Evolutionary conservation across 2,888 invertebrate genomes (phyloP), one percentile per base, ranked within the genome.

Genomic region (Eilema depressum): DNA sequence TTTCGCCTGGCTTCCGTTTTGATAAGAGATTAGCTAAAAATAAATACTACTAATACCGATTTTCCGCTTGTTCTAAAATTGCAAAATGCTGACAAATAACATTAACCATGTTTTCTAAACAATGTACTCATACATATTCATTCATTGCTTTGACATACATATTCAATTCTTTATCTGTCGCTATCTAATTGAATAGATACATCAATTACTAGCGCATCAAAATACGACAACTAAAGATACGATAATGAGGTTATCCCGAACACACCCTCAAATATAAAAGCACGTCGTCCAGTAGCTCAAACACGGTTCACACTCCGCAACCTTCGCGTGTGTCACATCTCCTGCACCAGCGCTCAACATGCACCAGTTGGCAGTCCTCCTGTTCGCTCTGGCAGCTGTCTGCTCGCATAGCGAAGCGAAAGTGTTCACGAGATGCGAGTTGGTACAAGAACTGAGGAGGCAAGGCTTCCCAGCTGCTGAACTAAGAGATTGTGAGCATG

Each of bases 401-500:
- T 67, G 47, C 28, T 23, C 60, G 33, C 23, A 25, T 11, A 70
- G 76, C 12, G 78, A 86, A 64, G 83, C 82, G 8, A 82, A 81
- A 17, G 28, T 77, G 71, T 7, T 86, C 10, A 83, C 79, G 2
- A 84, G 85, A 78, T 91, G 91, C 68, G 84, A 83, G 17, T 70
- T 91, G 60, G 88, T 87, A 0, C 71, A 70, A 0, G 87, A 88
- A 66, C 76, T 91, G 23, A 78, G 86, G 57, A 82, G 63, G 2
- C 89, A 89, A 59, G 88, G 89, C 0, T 88, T 90, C 64, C 88
- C 90, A 0, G 85, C 84, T 63, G 20, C 47, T 75, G 81, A 89
- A 66, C 70, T 91, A 71, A 79, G 84, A 61, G 82, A 91, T 69
- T 91, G 90, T 89, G 77, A 87, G 88, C 28, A 61, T 63, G 28